Base-by-base conservation (phyloP, 2,797 vertebrate species). In the Lepus townsendii region DNA sequence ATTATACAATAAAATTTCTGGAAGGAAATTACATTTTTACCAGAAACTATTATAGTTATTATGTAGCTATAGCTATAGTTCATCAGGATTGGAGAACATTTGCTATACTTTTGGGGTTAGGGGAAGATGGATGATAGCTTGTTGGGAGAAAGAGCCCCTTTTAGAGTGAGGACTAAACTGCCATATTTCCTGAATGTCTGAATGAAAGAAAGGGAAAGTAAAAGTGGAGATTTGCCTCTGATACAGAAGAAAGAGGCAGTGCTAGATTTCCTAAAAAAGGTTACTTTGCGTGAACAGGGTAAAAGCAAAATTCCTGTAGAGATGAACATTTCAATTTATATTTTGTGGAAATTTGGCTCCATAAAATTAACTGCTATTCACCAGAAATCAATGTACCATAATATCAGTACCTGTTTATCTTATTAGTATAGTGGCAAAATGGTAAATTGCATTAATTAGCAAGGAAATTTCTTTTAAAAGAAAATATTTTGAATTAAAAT, bases 321-420 rank as follows among this genome's bases (percentile, higher is more conserved):
- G 2, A 82, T 65, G 27, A 77, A 30, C 68, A 1, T 50, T 4
- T 77, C 7, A 32, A 7, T 84, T 87, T 71, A 27, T 69, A 50
- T 10, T 69, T 0, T 78, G 3, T 57, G n/a, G 27, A 12, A 85
- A 47, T n/a, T 26, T 84, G 14, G 1, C 11, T 93, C 96, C 11
- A 71, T 57, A 69, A 82, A 47, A 57, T 93, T 90, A 96, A 90
- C 83, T 84, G 83, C 13, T 68, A 62, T 83, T 77, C 72, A 62
- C 19, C 7, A 72, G n/a, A 8, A 91, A 26, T 16, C 63, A n/a
- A n/a, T 69, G 17, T 77, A 72, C n/a, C 8, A 14, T 82, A 24
- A 72, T 47, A 66, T 57, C 75, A n/a, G 0, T 50, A 3, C 26
- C 50, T 47, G 75, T 87, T 86, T 68, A 35, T 71, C 20, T 38